Percentiles rank a stretch among this genome's conserved stretches.
phyloP scores from a whole-genome alignment of 2,888 invertebrate genomes.

The Dysmachus trigonus region DNA sequence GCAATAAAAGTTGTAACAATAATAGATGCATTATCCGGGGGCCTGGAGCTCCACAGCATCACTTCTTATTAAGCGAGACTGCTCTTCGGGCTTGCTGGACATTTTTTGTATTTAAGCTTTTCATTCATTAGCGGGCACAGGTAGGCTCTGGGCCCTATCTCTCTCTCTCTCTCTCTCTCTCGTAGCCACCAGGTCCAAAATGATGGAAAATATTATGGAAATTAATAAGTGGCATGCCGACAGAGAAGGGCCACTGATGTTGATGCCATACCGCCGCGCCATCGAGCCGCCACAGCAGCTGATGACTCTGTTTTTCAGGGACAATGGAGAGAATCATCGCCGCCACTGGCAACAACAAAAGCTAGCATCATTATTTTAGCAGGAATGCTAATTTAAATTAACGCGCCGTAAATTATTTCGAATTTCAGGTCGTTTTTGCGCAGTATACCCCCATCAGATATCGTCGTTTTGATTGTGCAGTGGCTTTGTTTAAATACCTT shows the following conservation, averaged over 20 bases:
- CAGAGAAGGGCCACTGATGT: neutral
- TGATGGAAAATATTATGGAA: constrained; percentile 33
- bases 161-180: too few species aligned
- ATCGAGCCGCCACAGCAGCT: neutral
- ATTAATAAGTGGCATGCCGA: constrained; percentile 16
- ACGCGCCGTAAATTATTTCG: constrained; percentile 35
- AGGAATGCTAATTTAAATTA: constrained; percentile 33
- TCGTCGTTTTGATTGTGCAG: neutral
- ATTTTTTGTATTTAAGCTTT: constrained; percentile 35
- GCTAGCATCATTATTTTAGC: constrained; percentile 23
- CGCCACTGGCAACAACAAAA: neutral
- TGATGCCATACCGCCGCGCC: neutral
- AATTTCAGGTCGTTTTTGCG: constrained; percentile 28
- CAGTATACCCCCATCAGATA: neutral
- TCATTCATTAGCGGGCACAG: constrained; percentile 22
- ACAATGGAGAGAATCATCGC: neutral
- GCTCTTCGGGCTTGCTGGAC: neutral
- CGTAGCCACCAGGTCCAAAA: neutral
- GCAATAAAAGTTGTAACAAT: constrained; percentile 40
- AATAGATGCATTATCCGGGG: constrained; percentile 31
- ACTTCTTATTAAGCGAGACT: neutral
- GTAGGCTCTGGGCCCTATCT: too few species aligned
- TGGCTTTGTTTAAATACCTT: neutral
- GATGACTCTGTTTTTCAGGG: constrained; percentile 28
- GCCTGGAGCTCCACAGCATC: constrained; percentile 14